Base-by-base conservation (phyloP, 2,797 vertebrate genomes). In the Lagodon rhomboides region DNA sequence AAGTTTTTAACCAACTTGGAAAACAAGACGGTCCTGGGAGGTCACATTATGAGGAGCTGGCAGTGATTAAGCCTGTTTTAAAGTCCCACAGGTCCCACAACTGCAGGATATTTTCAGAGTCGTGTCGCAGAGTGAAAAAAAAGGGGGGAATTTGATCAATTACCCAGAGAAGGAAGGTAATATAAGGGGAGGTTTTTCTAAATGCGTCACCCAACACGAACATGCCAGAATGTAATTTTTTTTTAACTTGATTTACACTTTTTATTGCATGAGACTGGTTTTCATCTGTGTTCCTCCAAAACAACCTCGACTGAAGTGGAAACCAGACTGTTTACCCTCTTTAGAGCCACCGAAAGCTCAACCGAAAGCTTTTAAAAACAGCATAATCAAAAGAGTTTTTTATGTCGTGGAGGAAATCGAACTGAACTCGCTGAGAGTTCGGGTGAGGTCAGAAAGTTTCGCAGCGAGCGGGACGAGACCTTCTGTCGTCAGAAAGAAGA, bases 111-210 rank as follows among this genome's bases (percentile, higher is more conserved):
- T 44, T 10, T 50, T 25, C 1, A 23, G 11, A 55, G 38, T 60
- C 34, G 23, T 73, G 43, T 60, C 65, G 44, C 49, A 43, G 23
- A 34, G 50, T 7, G 34, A 10, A 50, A 1, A 38, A 83, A n/a
- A 50, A 1, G 27, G 16, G n/a, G 44, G 68, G 59, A 43, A 55
- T 79, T 75, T 75, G 16, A 75, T 77, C n/a, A 77, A n/a, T 73
- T 61, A 50, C 68, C 55, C 22, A n/a, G 11, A 12, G 15, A 49
- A 46, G 23, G 27, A 20, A 38, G 23, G 43, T 41, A 61, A 78
- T n/a, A n/a, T 6, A 20, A 46, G 16, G n/a, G 64, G 20, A 47
- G 5, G 54, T 83, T 34, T 44, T 78, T 82, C 9, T 60, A 38
- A 47, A 47, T 64, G 30, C 5, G n/a, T 68, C 46, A 75, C 20